Conservation (phyloP, 2,797 vertebrate genomes). For the Gadopsis bispinosus region DNA sequence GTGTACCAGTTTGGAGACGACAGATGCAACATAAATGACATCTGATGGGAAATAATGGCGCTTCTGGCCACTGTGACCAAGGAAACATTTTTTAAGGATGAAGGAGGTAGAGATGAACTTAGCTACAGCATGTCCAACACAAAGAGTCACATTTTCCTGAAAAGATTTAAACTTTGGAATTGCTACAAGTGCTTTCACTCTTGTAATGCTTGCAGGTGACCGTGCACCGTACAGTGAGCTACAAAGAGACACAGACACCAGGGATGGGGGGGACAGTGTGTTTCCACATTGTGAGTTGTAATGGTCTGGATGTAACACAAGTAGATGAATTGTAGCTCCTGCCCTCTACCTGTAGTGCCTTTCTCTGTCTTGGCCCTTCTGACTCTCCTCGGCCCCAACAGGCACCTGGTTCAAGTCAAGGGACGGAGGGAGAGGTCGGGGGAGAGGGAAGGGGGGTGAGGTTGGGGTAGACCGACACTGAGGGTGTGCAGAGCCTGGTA, state of each 20-base stretch:
- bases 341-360: constrained; percentile 86
- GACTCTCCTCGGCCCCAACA: constrained; percentile 35
- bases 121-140: background rate
- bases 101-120: constrained; percentile 13
- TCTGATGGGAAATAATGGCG: constrained; percentile 23
- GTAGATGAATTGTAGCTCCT: constrained; percentile 41
- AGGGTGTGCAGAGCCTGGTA: constrained; percentile 57
- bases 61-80: constrained; percentile 9
- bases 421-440: constrained; percentile 79
- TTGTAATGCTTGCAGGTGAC: constrained; percentile 1
- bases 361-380: constrained; percentile 67
- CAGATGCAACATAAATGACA: constrained; percentile 50
- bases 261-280: constrained; percentile 27
- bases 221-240: constrained; percentile 36
- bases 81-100: constrained; percentile 16
- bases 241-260: constrained; percentile 44
- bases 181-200: constrained; percentile 11
- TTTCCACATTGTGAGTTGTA: constrained; percentile 18
- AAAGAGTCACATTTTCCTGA: background rate
- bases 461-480: constrained; percentile 81
- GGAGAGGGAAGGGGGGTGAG: constrained; percentile 62
- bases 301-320: constrained; percentile 28
- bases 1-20: constrained; percentile 42
- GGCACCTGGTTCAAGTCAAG: constrained; percentile 58
- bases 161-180: background rate